Conservation (phyloP, 2,888 invertebrate genomes). For the Tenthredo notha region DNA sequence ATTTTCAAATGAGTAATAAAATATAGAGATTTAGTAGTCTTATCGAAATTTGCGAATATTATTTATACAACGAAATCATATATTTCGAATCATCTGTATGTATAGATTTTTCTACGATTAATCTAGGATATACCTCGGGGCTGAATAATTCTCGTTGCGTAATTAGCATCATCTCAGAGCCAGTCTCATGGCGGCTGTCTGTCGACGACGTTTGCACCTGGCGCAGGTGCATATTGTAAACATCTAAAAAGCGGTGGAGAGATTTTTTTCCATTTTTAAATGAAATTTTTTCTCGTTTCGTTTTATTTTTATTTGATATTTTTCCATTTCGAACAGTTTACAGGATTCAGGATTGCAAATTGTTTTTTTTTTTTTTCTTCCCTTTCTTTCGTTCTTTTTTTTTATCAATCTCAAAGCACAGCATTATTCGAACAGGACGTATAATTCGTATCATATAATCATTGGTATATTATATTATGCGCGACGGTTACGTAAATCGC, state of each 20-base stretch:
- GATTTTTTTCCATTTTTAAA: neutral
- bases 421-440: too few species aligned
- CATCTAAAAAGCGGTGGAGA: slow-evolving; percentile 7
- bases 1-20: too few species aligned
- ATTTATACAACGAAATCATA: neutral
- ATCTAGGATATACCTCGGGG: neutral
- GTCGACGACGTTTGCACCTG: slow-evolving; percentile 39
- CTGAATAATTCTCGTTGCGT: slow-evolving; percentile 5
- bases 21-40: too few species aligned
- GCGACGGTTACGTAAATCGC: slow-evolving; percentile 17
- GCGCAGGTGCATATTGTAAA: slow-evolving; percentile 43
- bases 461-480: too few species aligned
- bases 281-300: neutral
- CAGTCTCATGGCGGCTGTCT: neutral
- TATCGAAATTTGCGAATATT: neutral
- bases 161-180: slow-evolving; percentile 37
- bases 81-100: neutral
- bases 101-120: neutral
- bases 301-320: too few species aligned
- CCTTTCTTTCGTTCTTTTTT: too few species aligned
- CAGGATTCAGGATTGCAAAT: too few species aligned
- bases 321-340: too few species aligned
- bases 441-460: too few species aligned
- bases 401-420: too few species aligned
- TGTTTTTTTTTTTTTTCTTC: too few species aligned